phyloP scores from a whole-genome alignment of 2,888 invertebrate genomes.

The Timandra comae region DNA sequence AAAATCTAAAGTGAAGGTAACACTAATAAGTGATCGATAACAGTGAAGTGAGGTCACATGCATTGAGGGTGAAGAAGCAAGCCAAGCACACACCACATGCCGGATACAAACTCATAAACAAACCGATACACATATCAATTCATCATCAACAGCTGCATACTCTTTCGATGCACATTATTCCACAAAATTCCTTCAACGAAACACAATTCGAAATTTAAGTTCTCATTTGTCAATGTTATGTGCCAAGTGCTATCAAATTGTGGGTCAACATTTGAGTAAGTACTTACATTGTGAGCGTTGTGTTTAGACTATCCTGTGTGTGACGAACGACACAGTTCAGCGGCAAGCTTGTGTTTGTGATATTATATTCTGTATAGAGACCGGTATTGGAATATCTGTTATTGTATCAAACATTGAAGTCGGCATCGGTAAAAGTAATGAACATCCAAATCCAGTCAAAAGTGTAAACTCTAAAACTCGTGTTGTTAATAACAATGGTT shows the following conservation, averaged over 20 bases:
- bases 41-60: slow-evolving; percentile 18
- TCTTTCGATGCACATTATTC: neutral
- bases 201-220: no score
- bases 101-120: slow-evolving; percentile 7
- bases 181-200: no score
- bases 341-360: slow-evolving; percentile 21
- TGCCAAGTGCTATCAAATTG: neutral
- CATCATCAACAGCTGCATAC: neutral
- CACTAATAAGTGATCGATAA: slow-evolving; percentile 1
- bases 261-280: slow-evolving; percentile 1
- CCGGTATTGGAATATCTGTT: slow-evolving; percentile 12
- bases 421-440: slow-evolving; percentile 19
- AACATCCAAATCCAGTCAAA: slow-evolving; percentile 40
- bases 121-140: neutral
- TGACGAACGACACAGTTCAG: slow-evolving; percentile 7
- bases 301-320: slow-evolving; percentile 20
- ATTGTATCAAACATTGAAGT: slow-evolving; percentile 2
- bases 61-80: slow-evolving; percentile 24
- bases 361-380: slow-evolving; percentile 8
- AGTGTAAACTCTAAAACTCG: slow-evolving; percentile 43
- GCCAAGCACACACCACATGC: slow-evolving; percentile 25
- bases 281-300: slow-evolving; percentile 25
- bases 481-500: slow-evolving; percentile 40
- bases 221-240: neutral
- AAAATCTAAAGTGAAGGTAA: slow-evolving; percentile 4